Base-by-base conservation (phyloP, 2,113 vertebrate species). In the Ictalurus punctatus region DNA sequence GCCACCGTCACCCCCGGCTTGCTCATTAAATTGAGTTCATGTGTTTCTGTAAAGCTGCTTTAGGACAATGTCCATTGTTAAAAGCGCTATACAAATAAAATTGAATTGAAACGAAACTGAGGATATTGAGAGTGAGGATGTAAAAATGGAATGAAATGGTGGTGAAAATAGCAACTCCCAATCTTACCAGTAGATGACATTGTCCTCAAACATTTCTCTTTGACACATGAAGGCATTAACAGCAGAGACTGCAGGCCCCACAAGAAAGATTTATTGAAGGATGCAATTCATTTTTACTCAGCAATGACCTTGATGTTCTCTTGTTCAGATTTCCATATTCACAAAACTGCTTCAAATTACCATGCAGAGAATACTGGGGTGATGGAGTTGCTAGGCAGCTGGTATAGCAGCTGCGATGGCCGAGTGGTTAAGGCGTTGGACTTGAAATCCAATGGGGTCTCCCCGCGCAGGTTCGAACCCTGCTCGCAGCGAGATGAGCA, bases 381-480 rank as follows among this genome's bases (percentile, higher is more conserved):
- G 48, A 52, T 52, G 48, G 48, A 10, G 9, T 52, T 9, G 48
- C 1, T 3, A 10, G 48, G 48, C 0, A 48, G 48, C 0, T 1
- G 48, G 48, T 48, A 9, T 9, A 48, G 0, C 25, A 85, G 96
- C 95, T 96, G 95, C 94, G 95, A 96, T 96, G 96, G 96, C 96
- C 96, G 95, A 96, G 96, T 96, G 96, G 96, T 96, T 96, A 96
- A 96, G 96, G 96, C 95, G 96, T 96, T 97, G 96, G 96, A 96
- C 95, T 97, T 96, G 96, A 96, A 96, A 96, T 96, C 96, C 96
- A 96, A 96, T 97, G 96, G 96, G 96, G 96, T 96, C 93, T 96
- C 96, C 96, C 96, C 95, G 95, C 95, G 96, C 95, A 96, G 96
- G 96, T 96, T 97, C 95, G 95, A 96, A 96, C 95, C 95, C 95